Evolutionary conservation across 2,113 vertebrate species (phyloP).

Genomic region (Uropsilus gracilis): DNA sequence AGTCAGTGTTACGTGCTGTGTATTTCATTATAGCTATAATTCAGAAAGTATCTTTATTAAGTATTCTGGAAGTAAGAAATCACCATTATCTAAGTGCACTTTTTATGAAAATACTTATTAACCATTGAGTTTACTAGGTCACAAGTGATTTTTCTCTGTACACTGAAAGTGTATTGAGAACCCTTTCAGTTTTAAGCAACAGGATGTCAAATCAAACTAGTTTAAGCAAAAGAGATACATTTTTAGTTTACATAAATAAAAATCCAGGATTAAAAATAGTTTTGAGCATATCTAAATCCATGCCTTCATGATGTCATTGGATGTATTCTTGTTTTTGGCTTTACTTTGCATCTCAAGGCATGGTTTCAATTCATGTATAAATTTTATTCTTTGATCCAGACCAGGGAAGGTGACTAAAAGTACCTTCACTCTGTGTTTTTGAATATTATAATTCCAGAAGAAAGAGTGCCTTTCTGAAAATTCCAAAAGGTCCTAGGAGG

Average conservation of each 20-base stretch:
- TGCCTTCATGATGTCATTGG: background rate
- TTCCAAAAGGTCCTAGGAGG: background rate
- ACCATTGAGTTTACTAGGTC: slow-evolving; percentile 8
- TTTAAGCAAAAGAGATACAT: background rate
- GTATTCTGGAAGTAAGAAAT: slow-evolving; percentile 47
- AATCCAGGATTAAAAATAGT: slow-evolving; percentile 20
- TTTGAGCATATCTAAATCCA: slow-evolving; percentile 2
- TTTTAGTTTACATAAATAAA: slow-evolving; percentile 37
- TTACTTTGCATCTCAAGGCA: background rate
- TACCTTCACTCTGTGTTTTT: slow-evolving; percentile 38
- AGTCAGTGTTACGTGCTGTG: background rate
- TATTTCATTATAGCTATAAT: slow-evolving; percentile 15
- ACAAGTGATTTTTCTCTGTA: slow-evolving; percentile 32
- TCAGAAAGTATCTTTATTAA: slow-evolving; percentile 45
- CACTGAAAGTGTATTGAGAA: slow-evolving; percentile 15
- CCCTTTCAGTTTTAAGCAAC: slow-evolving; percentile 26
- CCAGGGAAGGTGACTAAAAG: background rate
- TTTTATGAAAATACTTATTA: slow-evolving; percentile 26
- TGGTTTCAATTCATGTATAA: background rate
- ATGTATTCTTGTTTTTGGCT: background rate
- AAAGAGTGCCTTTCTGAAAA: background rate
- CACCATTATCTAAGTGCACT: background rate
- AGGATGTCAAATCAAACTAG: background rate
- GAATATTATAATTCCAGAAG: background rate
- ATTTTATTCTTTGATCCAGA: background rate